Conservation (phyloP, 2,888 invertebrate genomes). For the Podotricha telesiphe region DNA sequence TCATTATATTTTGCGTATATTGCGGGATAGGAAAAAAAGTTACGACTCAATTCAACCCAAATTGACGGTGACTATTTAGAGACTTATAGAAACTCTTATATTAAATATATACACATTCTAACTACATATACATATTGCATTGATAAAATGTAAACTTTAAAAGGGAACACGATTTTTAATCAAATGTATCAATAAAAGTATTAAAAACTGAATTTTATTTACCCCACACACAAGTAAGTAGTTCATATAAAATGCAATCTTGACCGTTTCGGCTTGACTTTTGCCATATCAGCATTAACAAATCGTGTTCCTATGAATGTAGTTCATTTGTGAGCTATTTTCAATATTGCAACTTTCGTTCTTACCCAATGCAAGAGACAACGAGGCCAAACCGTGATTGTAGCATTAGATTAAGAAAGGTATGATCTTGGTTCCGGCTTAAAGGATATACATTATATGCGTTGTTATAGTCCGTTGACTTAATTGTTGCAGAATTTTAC, state of each 20-base stretch:
- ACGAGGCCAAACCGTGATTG: slow-evolving; percentile 46
- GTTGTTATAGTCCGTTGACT: not conserved
- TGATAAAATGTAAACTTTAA: not conserved
- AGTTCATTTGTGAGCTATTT: slow-evolving; percentile 41
- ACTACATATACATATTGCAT: too few relatives aligned
- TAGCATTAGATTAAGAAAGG: slow-evolving; percentile 45
- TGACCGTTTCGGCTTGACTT: slow-evolving; percentile 24
- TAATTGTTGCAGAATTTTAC: not conserved
- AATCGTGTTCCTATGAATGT: slow-evolving; percentile 25
- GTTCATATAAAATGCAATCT: not conserved
- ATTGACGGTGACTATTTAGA: too few relatives aligned
- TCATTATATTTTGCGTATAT: too few relatives aligned
- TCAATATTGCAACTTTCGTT: slow-evolving; percentile 48
- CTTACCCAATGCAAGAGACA: slow-evolving; percentile 41
- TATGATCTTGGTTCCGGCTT: slow-evolving; percentile 33
- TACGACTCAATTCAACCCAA: too few relatives aligned
- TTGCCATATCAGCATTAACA: slow-evolving; percentile 25
- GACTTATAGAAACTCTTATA: too few relatives aligned
- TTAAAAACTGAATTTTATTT: not conserved
- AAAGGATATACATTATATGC: slow-evolving; percentile 36
- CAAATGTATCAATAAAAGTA: not conserved
- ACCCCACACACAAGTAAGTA: not conserved
- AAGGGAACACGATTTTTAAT: not conserved
- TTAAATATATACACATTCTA: not conserved
- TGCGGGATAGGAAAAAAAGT: too few relatives aligned